phyloP scores from a whole-genome alignment of 2,888 invertebrate species.

The Brachyptera putata region DNA sequence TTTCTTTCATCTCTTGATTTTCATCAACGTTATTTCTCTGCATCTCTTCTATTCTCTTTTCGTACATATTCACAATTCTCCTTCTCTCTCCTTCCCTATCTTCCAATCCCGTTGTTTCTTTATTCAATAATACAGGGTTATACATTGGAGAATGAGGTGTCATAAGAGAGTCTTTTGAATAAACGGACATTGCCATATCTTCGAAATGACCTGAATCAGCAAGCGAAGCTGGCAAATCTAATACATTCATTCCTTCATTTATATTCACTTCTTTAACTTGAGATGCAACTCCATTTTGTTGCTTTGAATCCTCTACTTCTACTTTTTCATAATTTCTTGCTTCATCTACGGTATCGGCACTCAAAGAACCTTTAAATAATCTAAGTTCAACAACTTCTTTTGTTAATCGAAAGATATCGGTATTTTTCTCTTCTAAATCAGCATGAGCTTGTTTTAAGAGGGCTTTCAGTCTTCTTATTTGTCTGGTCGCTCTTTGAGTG shows the following conservation, averaged over 20 bases:
- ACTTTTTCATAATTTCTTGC: slow-evolving; percentile 40
- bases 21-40: slow-evolving; percentile 57
- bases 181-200: slow-evolving; percentile 71
- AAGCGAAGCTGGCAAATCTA: slow-evolving; percentile 70
- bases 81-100: slow-evolving; percentile 54
- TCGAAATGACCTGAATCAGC: slow-evolving; percentile 86
- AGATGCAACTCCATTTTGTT: background rate
- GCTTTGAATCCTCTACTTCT: slow-evolving; percentile 35
- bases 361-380: slow-evolving; percentile 72
- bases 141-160: slow-evolving; percentile 43
- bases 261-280: background rate
- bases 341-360: slow-evolving; percentile 63
- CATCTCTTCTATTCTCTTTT: slow-evolving; percentile 70
- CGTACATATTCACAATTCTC: slow-evolving; percentile 65
- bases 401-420: slow-evolving; percentile 71
- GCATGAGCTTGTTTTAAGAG: slow-evolving; percentile 68
- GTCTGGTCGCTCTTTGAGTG: slow-evolving; percentile 78
- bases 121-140: slow-evolving; percentile 27
- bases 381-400: slow-evolving; percentile 77
- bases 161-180: slow-evolving; percentile 64
- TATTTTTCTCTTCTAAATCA: slow-evolving; percentile 75
- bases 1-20: slow-evolving; percentile 70
- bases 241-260: slow-evolving; percentile 48
- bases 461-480: slow-evolving; percentile 65
- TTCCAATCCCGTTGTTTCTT: slow-evolving; percentile 32